Evolutionary conservation across 1,140 invertebrate species (phyloP), one percentile per base, ranked within the genome.

Genomic region (Cydia pomonella): DNA sequence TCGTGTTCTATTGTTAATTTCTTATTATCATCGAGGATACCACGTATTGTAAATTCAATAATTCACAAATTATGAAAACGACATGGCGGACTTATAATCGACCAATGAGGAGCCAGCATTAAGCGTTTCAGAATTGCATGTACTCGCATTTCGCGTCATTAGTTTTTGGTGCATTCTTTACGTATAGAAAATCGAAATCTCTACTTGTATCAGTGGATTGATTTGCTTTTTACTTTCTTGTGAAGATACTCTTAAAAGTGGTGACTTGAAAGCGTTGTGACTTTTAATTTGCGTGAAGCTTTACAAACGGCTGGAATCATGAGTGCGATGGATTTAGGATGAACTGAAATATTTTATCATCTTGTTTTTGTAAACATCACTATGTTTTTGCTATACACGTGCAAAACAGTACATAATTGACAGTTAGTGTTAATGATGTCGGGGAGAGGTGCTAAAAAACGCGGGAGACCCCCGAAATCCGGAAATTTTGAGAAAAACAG

Each of bases 401-500:
- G 94, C 92, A 83, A 89, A 92, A 86, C 84, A 81, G 87, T 91
- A 84, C 84, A 83, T 89, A 89, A 92, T 92, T 93, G 92, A 93
- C 91, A 93, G 91, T 89, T 89, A 84, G 83, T 82, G 82, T 86
- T 81, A 86, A 95, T 84, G 89, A 97, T 97, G 97, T 96, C 96
- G 82, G 95, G 96, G 81, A 95, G 97, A 93, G 97, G 97, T 81
- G 95, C 95, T 79, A 97, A 98, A 92, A 96, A 97, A 92, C 94
- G 97, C 93, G 97, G 97, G 82, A 95, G 97, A 80, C 97, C 97
- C 84, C 97, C 97, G 79, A 98, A 98, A 94, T 96, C 97, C 75
- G 96, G 96, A 82, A 96, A 95, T 89, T 95, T 97, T 94, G 97
- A 97, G 87, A 95, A 96, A 85, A 95, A 96, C 81, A 96, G 95